These are phyloP conservation scores for Zhengitettix transpicula DNA, from an alignment of 2,888 invertebrate genomes.

Conservation along the genomic window DNA sequence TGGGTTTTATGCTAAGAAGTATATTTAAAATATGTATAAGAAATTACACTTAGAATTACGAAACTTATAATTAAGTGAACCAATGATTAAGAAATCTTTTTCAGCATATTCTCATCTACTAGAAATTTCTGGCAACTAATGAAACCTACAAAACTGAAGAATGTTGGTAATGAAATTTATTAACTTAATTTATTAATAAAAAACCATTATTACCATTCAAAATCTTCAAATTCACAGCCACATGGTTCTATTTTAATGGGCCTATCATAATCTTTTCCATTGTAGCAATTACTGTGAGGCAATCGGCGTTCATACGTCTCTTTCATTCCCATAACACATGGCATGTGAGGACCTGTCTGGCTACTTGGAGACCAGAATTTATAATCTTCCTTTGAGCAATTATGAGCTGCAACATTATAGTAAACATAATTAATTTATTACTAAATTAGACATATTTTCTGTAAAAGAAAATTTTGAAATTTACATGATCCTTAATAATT, in stretches of 20 bases:
- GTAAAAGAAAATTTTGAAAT: neutral
- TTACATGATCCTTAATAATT: neutral
- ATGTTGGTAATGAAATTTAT: too few species aligned
- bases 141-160: too few species aligned
- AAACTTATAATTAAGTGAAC: too few species aligned
- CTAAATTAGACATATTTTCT: neutral
- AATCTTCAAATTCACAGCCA: constrained; percentile 63
- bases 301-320: constrained; percentile 60
- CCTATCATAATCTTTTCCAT: constrained; percentile 57
- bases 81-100: too few species aligned
- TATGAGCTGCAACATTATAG: constrained; percentile 21
- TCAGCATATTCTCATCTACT: too few species aligned
- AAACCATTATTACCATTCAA: constrained; percentile 55
- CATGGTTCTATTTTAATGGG: constrained; percentile 54
- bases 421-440: neutral
- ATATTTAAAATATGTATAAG: too few species aligned
- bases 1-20: too few species aligned
- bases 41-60: too few species aligned
- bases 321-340: constrained; percentile 63
- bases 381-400: constrained; percentile 59
- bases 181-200: too few species aligned
- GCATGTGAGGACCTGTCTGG: constrained; percentile 33
- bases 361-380: constrained; percentile 70
- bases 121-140: too few species aligned
- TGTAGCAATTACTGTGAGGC: constrained; percentile 61